Conservation (phyloP, 2,113 vertebrate species). For the Dicentrarchus labrax region DNA sequence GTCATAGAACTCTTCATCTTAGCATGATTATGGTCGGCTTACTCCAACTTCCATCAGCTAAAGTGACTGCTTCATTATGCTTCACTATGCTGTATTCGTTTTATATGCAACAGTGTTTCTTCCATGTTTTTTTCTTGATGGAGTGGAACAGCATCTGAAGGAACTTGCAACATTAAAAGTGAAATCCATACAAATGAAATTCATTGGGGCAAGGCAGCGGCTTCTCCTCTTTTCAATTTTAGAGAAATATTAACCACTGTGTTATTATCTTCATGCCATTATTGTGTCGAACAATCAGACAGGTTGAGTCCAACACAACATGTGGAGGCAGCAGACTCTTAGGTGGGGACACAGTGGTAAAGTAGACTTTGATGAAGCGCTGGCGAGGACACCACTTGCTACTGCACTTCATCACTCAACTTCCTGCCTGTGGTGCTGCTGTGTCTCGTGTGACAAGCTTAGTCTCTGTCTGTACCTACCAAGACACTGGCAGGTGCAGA, state of each 20-base stretch:
- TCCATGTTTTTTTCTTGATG: constrained; percentile 46
- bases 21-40: constrained; percentile 45
- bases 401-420: constrained; percentile 48
- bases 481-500: constrained; percentile 50
- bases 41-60: constrained; percentile 58
- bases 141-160: constrained; percentile 34
- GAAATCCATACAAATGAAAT: constrained; percentile 57
- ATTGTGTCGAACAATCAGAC: constrained; percentile 30
- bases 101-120: constrained; percentile 41
- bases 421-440: constrained; percentile 60
- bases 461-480: constrained; percentile 31
- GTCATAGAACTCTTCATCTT: constrained; percentile 55
- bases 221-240: constrained; percentile 32
- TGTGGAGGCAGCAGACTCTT: constrained; percentile 14
- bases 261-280: constrained; percentile 26
- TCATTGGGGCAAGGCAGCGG: constrained; percentile 12
- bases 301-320: constrained; percentile 1
- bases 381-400: constrained; percentile 33
- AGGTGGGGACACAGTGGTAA: constrained; percentile 10
- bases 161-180: constrained; percentile 36
- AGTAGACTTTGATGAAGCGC: constrained; percentile 38
- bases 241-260: not conserved
- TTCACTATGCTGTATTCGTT: constrained; percentile 55
- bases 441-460: constrained; percentile 59
- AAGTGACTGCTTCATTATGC: constrained; percentile 57